phyloP scores from a whole-genome alignment of 2,888 invertebrate species.

The Bombyx huttoni region DNA sequence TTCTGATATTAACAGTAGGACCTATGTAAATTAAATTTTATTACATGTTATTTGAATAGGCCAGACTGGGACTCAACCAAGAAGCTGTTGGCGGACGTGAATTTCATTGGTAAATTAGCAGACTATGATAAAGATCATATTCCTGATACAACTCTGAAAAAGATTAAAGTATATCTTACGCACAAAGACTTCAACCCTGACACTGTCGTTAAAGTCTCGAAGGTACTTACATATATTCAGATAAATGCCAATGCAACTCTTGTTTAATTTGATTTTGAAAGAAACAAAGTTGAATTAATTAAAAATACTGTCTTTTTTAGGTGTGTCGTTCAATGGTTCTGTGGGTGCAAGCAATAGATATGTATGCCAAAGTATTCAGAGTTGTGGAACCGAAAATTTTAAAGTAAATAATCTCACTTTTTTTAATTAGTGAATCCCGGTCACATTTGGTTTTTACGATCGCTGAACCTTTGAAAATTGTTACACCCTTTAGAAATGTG shows the following conservation, averaged over 20 bases:
- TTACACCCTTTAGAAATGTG: too few species aligned
- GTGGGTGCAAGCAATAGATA: constrained; percentile 93
- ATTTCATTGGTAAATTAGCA: constrained; percentile 85
- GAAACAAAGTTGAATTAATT: too few species aligned
- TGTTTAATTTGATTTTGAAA: background rate
- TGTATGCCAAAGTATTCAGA: constrained; percentile 88
- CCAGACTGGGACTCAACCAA: constrained; percentile 91
- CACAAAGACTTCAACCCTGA: constrained; percentile 90
- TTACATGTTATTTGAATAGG: constrained; percentile 51
- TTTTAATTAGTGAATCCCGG: background rate
- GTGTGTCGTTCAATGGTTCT: constrained; percentile 92
- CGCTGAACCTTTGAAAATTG: too few species aligned
- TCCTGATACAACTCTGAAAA: constrained; percentile 80
- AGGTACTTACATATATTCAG: constrained; percentile 21
- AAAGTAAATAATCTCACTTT: constrained; percentile 62
- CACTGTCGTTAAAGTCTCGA: constrained; percentile 81
- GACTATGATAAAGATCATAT: constrained; percentile 92
- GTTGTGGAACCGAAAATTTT: constrained; percentile 91
- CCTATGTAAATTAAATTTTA: background rate
- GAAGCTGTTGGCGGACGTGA: constrained; percentile 82
- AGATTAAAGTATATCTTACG: constrained; percentile 85
- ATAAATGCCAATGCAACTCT: background rate
- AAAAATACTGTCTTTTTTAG: constrained; percentile 64
- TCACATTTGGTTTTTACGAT: background rate
- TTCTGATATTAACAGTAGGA: background rate